These are phyloP conservation scores for Sarcophaga carnaria DNA, from an alignment of 2,888 invertebrate genomes.

Conservation along the genomic window DNA sequence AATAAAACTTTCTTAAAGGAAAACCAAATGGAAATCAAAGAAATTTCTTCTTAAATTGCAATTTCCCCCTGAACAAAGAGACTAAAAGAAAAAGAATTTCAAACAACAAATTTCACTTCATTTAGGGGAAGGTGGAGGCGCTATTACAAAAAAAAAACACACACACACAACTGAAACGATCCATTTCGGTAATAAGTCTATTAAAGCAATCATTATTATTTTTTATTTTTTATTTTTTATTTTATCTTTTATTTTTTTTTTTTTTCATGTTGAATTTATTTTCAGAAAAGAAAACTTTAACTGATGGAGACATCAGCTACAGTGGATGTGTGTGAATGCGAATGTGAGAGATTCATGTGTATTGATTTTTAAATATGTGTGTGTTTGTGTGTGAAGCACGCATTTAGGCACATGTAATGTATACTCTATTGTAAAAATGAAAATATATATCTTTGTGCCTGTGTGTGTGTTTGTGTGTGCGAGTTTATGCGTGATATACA, in stretches of 20 bases:
- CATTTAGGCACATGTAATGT: slow-evolving; percentile 13
- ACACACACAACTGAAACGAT: background rate
- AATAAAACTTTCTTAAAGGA: slow-evolving; percentile 25
- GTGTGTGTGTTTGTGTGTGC: background rate
- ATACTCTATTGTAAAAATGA: background rate
- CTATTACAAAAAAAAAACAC: background rate
- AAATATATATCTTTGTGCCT: background rate
- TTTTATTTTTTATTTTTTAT: background rate
- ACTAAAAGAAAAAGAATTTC: background rate
- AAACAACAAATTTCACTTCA: slow-evolving; percentile 38
- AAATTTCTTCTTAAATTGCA: slow-evolving; percentile 34
- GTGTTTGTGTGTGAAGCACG: slow-evolving; percentile 4
- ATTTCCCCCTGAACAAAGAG: background rate
- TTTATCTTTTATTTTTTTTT: no score
- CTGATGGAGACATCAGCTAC: no score
- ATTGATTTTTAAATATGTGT: background rate
- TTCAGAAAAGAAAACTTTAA: background rate
- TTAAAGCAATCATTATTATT: background rate
- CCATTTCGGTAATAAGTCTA: slow-evolving; percentile 16
- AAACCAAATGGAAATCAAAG: background rate
- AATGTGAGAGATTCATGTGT: background rate
- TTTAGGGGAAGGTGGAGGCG: background rate
- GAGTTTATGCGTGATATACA: background rate
- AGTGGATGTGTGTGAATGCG: no score
- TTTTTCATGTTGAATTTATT: background rate